Base-by-base conservation (phyloP, 35 echinoderm and acorn worm species). In the Chiridota heheva region DNA sequence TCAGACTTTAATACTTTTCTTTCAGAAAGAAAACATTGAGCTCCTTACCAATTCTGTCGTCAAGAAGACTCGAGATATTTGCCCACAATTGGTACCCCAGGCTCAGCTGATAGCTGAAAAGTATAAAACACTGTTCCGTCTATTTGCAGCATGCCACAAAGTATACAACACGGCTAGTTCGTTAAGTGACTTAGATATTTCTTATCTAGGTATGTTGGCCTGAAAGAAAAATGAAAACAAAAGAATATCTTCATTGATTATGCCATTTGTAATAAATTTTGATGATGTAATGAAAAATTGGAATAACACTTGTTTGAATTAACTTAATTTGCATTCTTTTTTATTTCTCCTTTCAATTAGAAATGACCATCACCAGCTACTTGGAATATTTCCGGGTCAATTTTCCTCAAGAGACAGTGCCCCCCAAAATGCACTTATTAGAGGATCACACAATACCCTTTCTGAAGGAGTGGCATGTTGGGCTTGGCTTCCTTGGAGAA, bases 361-460 rank as follows among this genome's bases (percentile, higher is more conserved):
- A 85, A 58, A 35, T 47, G 7, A 47, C 27, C 20, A 81, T 91
- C 38, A 40, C 61, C 12, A 25, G 15, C 30, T 91, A 67, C 51
- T 40, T 84, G 13, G 43, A 60, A 25, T 67, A 35, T 28, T 86
- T 51, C 68, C 51, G 81, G 31, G 22, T 17, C n/a, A 72, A 69
- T 29, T 85, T 80, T 60, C 89, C 82, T 18, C 37, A 65, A 16
- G 39, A 37, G 25, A 56, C 42, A 26, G 58, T 91, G 22, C 42
- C 82, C 25, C 82, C 82, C 28, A 91, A 91, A 51, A 60, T 81
- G 20, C 89, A 91, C 55, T 62, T 91, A 37, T 58, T 91, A n/a
- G 82, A 91, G 58, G 62, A 85, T 27, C 81, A 91, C 41, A 48
- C 75, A 7, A 46, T 80, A 31, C 81, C 64, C 1, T 72, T 55